phyloP scores from a whole-genome alignment of 30 jellyfish, hydroid and myxozoan species.

The Aurelia coerulea region DNA sequence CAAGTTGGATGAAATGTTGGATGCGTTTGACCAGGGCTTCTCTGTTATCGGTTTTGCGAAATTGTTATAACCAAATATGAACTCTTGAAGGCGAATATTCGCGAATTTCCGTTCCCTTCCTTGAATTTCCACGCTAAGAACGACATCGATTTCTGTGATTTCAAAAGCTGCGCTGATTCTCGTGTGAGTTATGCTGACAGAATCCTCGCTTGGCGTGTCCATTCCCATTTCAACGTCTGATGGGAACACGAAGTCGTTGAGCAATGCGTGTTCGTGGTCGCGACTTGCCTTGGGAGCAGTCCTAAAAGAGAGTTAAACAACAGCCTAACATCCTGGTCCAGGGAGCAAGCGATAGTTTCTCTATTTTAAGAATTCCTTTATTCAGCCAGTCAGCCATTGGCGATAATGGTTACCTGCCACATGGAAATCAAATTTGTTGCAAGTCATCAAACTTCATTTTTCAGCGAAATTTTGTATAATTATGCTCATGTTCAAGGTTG shows the following conservation, averaged over 20 bases:
- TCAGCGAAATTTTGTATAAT: too few species aligned
- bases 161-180: slow-evolving; percentile 69
- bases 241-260: slow-evolving; percentile 33
- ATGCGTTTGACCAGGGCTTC: too few species aligned
- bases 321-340: not conserved
- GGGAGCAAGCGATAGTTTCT: too few species aligned
- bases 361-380: too few species aligned
- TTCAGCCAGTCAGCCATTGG: too few species aligned
- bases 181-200: slow-evolving; percentile 34
- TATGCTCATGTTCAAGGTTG: too few species aligned
- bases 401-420: too few species aligned
- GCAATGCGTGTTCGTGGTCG: not conserved
- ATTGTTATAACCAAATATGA: slow-evolving; percentile 64
- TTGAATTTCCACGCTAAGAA: slow-evolving; percentile 78
- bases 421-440: too few species aligned
- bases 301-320: not conserved
- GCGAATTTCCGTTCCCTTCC: slow-evolving; percentile 87
- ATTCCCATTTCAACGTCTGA: slow-evolving; percentile 20
- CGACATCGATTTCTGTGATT: slow-evolving; percentile 68
- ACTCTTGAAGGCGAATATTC: slow-evolving; percentile 65
- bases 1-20: too few species aligned
- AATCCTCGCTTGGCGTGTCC: slow-evolving; percentile 12
- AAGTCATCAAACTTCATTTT: too few species aligned
- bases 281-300: not conserved
- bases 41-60: slow-evolving; percentile 46